Evolutionary conservation across 37 sponge, comb jelly and placozoan genomes (phyloP), one percentile per base, ranked within the genome.

Genomic region (Beroe forskalii): DNA sequence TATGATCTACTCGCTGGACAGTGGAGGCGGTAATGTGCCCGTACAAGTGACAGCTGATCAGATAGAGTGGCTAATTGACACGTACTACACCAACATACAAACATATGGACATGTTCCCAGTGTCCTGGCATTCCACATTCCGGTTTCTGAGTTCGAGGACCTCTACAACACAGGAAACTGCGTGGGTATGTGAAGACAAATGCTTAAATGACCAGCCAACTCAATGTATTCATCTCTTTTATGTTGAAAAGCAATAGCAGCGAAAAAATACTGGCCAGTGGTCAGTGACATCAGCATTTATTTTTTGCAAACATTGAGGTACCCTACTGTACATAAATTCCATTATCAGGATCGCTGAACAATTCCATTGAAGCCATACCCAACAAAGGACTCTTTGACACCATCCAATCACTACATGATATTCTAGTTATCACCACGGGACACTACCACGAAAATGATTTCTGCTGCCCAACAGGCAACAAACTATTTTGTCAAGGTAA

Each of bases 1-100:
- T 67, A 60, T 93, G 0, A 31, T 93, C 32, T 93, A 93, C 89
- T 60, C 67, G 19, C 91, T 93, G 55, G 93, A 93, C 91, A 93
- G 91, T 83, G 93, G 93, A 60, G 93, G 93, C 31, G 93, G 93
- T 24, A 63, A 83, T 8, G 67, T 91, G 32, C 91, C 76, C 0
- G 93, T 80, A 32, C 89, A 91, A 43, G 91, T 93, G 62, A 91
- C 91, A 30, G 80, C 43, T 27, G 91, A 93, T 19, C 93, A 93
- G 62, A 43, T 93, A 32, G 32, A 63, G 30, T 93, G 93, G 93
- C 28, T 80, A 1, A 2, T 23, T 23, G 12, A 8, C 30, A 80
- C 48, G 1, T 80, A 80, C 40, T n/a, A 41, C 31, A 25, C 23
- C 25, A 80, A 80, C 22, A 4, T 44, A 1, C n/a, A 44, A 24